These are phyloP conservation scores for Lymantria monacha DNA, from an alignment of 2,888 invertebrate genomes.

Conservation along the genomic window DNA sequence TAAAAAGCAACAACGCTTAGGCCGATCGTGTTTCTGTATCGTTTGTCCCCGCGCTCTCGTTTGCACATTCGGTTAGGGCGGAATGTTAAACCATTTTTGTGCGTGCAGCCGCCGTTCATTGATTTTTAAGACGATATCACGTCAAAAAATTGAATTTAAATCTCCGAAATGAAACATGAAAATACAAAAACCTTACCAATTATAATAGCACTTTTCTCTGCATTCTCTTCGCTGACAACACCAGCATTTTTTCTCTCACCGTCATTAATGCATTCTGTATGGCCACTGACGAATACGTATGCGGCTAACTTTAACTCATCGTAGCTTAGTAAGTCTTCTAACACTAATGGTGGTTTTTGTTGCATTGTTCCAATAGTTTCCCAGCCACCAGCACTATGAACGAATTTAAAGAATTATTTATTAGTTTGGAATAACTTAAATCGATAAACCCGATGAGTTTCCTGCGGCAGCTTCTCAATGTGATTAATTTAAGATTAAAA, in stretches of 20 bases:
- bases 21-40: too few relatives aligned
- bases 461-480: too few relatives aligned
- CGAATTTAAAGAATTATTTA: background rate
- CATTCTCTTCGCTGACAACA: slow-evolving; percentile 61
- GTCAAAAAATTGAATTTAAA: too few relatives aligned
- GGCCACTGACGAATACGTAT: slow-evolving; percentile 82
- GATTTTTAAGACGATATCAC: too few relatives aligned
- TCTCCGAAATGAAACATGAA: too few relatives aligned
- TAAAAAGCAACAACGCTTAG: too few relatives aligned
- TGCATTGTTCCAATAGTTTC: slow-evolving; percentile 80
- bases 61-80: too few relatives aligned
- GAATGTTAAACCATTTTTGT: too few relatives aligned
- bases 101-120: too few relatives aligned
- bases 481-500: too few relatives aligned
- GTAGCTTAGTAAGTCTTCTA: slow-evolving; percentile 83
- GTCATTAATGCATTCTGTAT: slow-evolving; percentile 83
- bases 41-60: too few relatives aligned
- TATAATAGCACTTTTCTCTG: slow-evolving; percentile 66
- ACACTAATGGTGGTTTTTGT: slow-evolving; percentile 75
- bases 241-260: slow-evolving; percentile 80
- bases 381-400: slow-evolving; percentile 76
- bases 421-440: background rate
- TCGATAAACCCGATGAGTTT: too few relatives aligned
- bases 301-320: slow-evolving; percentile 85
- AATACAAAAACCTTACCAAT: slow-evolving; percentile 50